Evolutionary conservation across 2,888 invertebrate species (phyloP), one percentile per base, ranked within the genome.

Genomic region (Ectemnius continuus): DNA sequence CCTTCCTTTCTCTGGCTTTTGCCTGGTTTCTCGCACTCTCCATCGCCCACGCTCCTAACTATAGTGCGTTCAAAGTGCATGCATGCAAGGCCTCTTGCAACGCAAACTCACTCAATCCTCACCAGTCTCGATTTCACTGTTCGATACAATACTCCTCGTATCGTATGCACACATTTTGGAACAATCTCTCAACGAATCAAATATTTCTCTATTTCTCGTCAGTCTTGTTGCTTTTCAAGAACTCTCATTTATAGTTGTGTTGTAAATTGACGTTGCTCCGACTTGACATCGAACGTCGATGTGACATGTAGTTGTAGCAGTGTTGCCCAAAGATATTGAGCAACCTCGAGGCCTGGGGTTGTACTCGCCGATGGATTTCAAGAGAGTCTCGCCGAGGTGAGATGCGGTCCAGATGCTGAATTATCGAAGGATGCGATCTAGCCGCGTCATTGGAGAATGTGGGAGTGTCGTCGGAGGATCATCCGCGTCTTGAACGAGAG

Each of bases 391-490:
- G 62, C 8, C 36, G 36, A 64, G 67, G 62, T 65, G 63, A 61
- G 73, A 57, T 59, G 36, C 36, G 70, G 67, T 66, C 79, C 74
- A 73, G 73, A 82, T 78, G 74, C 75, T 45, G 73, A 67, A 77
- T 80, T 87, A 87, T 87, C 87, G 81, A 67, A 70, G 61, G 73
- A 70, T 70, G 72, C 78, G 84, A 89, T 89, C 88, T 85, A 78
- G 88, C 87, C 86, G 87, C 87, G 89, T 89, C 89, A 90, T 90
- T 83, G 86, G 87, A 82, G 89, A 90, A 90, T 90, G 89, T 90
- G 89, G 89, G 89, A 88, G 89, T 89, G 89, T 87, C 89, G 86
- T 84, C 70, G 67, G 75, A 62, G 78, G 79, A 83, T 83, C 82
- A 83, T 83, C 80, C 70, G 69, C 74, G 64, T 80, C 78, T 70